Percentiles rank a stretch among this genome's conserved stretches.
Conservation (phyloP, 2,113 vertebrate species). For the Thomomys bottae region DNA sequence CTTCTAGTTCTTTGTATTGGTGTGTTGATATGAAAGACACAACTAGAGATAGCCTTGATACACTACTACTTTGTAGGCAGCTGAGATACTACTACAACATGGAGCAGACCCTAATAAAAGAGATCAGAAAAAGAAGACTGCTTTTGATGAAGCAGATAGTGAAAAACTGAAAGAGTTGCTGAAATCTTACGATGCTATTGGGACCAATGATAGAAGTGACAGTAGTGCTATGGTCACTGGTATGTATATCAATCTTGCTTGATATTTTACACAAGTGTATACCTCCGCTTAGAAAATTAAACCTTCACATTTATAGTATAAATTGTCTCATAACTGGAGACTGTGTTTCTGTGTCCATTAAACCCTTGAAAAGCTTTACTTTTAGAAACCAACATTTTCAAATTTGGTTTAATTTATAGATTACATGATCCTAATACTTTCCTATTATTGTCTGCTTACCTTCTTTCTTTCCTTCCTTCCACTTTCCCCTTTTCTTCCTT, state of each 20-base stretch:
- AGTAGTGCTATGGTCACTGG: slow-evolving; percentile 52
- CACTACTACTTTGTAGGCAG: slow-evolving; percentile 82
- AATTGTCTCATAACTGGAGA: not conserved
- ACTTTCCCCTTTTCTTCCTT: no score
- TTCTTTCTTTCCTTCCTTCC: no score
- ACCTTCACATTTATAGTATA: slow-evolving; percentile 16
- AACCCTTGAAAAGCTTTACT: slow-evolving; percentile 37
- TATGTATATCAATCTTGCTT: slow-evolving; percentile 59
- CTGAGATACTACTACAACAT: slow-evolving; percentile 86
- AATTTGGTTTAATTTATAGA: slow-evolving; percentile 37
- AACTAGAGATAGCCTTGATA: slow-evolving; percentile 48
- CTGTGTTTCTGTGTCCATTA: slow-evolving; percentile 39
- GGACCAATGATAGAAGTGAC: slow-evolving; percentile 34
- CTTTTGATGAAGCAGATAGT: slow-evolving; percentile 83
- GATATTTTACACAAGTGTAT: not conserved
- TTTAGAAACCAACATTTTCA: slow-evolving; percentile 47
- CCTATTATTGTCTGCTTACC: no score
- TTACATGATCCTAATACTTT: not conserved
- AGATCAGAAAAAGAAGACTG: slow-evolving; percentile 80
- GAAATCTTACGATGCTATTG: slow-evolving; percentile 60
- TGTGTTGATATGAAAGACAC: slow-evolving; percentile 6
- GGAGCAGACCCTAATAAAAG: slow-evolving; percentile 87
- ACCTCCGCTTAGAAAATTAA: not conserved
- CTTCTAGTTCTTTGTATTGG: slow-evolving; percentile 4
- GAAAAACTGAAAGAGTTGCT: slow-evolving; percentile 87